Conservation (phyloP, 2,797 vertebrate genomes). For the Arnoldichthys spilopterus region DNA sequence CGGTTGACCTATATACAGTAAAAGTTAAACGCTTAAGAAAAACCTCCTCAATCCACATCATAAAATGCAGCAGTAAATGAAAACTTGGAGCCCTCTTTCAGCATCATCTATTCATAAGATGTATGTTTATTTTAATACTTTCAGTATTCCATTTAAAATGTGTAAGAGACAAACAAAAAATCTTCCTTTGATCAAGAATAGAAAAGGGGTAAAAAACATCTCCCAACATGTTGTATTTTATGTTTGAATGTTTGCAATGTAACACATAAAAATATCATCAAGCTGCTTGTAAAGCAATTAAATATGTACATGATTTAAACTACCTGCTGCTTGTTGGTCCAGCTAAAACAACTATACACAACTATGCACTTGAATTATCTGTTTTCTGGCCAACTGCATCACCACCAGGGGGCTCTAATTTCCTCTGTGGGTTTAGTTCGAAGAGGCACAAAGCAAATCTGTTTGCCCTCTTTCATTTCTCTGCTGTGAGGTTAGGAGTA, state of each 20-base stretch:
- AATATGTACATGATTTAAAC: slow-evolving; percentile 57
- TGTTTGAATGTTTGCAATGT: slow-evolving; percentile 16
- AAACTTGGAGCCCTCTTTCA: not conserved
- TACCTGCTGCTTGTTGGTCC: slow-evolving; percentile 72
- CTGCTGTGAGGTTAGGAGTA: not conserved
- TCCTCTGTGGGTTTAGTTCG: slow-evolving; percentile 66
- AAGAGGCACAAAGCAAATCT: not conserved
- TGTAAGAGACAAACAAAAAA: not conserved
- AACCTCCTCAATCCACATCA: not conserved
- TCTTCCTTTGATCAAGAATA: not conserved
- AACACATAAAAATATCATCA: slow-evolving; percentile 50
- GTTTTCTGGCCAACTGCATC: slow-evolving; percentile 76
- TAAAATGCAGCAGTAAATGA: not conserved
- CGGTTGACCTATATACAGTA: slow-evolving; percentile 23
- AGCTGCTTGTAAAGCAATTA: slow-evolving; percentile 53
- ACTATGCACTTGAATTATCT: not conserved
- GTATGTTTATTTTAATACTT: not conserved
- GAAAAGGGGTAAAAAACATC: not conserved
- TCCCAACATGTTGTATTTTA: not conserved
- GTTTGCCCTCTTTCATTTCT: not conserved
- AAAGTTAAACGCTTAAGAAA: slow-evolving; percentile 6
- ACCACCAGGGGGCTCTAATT: slow-evolving; percentile 83
- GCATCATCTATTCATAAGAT: not conserved
- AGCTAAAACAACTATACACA: slow-evolving; percentile 68
- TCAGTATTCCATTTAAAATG: not conserved